Base-by-base conservation (phyloP, 1,140 invertebrate species). In the Dendrolimus kikuchii region DNA sequence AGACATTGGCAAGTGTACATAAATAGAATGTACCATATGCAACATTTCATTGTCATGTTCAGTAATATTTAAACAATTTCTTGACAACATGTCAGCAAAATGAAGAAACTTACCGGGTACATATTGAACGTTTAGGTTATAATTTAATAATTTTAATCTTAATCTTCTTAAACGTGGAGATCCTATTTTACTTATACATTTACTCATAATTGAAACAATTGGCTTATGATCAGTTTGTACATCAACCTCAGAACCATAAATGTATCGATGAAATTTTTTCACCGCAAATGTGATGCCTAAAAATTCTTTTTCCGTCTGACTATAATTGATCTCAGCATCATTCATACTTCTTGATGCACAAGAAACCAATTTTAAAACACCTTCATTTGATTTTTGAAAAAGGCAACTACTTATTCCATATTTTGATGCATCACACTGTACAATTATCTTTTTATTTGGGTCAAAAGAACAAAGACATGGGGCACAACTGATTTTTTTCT, bases 241-340 rank as follows among this genome's bases (percentile, higher is more conserved):
- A 46, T 53, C 46, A 55, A 54, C 47, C 37, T 60, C 7, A 42
- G 8, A 39, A 7, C 75, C 80, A 67, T 81, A 82, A n/a, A 88
- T 57, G 57, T 77, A 88, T 43, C 74, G 59, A 64, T 74, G 71
- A 74, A 83, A 88, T 55, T 72, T 76, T 52, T 77, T 57, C 57
- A 48, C 62, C 37, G 55, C 66, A 71, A 63, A 77, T 49, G 55
- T 51, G 10, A 87, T 73, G 23, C 73, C 69, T 9, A 83, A 62
- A 6, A 66, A 57, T 64, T 89, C 81, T 59, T 81, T 86, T 57
- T 88, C 80, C 37, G 82, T 84, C 52, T 77, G 68, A 5, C 75
- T 54, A 55, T 82, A 89, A 36, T 72, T 68, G 38, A 61, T 44
- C 55, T 88, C 71, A 38, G 66, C 56, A 23, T 58, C 38, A 39